Evolutionary conservation across 2,797 vertebrate genomes (phyloP).

Genomic region (Hylomyscus alleni): DNA sequence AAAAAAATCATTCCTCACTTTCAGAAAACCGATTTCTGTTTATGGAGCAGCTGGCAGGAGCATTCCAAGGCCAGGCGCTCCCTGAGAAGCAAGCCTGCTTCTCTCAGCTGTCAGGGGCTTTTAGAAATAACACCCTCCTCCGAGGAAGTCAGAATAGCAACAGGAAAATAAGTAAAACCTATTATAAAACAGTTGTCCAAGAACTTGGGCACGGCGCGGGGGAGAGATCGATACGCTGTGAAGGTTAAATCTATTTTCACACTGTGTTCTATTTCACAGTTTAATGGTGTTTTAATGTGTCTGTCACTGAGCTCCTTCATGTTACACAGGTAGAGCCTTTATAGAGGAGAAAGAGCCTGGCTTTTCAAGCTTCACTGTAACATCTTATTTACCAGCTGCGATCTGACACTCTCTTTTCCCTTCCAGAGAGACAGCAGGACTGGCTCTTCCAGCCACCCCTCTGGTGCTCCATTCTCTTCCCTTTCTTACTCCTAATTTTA

Average conservation of each 20-base stretch:
- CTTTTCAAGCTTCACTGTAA: constrained; percentile 89
- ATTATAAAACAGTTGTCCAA: constrained; percentile 93
- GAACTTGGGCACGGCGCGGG: constrained; percentile 88
- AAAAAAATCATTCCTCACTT: constrained; percentile 83
- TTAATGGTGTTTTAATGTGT: constrained; percentile 95
- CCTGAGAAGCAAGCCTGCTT: constrained; percentile 86
- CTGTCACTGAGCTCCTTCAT: constrained; percentile 92
- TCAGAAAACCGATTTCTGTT: constrained; percentile 87
- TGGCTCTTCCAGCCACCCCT: constrained; percentile 60
- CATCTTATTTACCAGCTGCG: constrained; percentile 90
- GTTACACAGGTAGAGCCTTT: constrained; percentile 90
- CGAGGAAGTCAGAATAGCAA: constrained; percentile 91
- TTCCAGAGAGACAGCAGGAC: constrained; percentile 75
- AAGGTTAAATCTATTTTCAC: constrained; percentile 95
- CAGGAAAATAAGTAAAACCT: constrained; percentile 92
- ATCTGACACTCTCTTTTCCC: constrained; percentile 85
- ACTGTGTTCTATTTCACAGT: constrained; percentile 94
- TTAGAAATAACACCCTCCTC: constrained; percentile 90
- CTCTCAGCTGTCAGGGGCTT: constrained; percentile 89
- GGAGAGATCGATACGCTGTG: constrained; percentile 91
- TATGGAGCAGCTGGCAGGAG: constrained; percentile 86
- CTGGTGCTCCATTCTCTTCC: not conserved
- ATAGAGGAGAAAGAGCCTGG: constrained; percentile 87
- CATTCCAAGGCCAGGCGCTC: constrained; percentile 82
- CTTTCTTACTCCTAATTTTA: constrained; percentile 57